Percentiles rank a stretch among this genome's conserved stretches.
These are phyloP conservation scores for Anguilla megastoma DNA, from an alignment of 2,797 vertebrate genomes.

Conservation along the genomic window DNA sequence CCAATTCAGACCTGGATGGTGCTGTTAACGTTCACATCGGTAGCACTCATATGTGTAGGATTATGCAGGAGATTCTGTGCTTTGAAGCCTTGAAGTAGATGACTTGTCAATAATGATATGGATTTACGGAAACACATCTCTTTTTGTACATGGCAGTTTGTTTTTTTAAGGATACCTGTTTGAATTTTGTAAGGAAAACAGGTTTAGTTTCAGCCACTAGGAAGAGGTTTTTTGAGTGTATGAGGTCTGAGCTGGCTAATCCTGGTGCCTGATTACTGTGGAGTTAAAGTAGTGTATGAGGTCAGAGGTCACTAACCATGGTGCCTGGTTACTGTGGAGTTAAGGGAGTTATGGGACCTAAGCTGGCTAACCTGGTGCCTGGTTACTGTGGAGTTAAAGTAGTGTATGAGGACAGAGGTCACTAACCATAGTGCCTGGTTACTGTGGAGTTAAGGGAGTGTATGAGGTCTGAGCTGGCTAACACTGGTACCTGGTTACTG, in stretches of 20 bases:
- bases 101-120: background rate
- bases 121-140: background rate
- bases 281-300: background rate
- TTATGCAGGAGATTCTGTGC: too few species aligned
- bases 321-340: background rate
- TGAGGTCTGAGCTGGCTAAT: background rate
- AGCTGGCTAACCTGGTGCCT: background rate
- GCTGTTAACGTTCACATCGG: too few species aligned
- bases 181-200: background rate
- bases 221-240: background rate
- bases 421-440: background rate
- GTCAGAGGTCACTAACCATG: background rate
- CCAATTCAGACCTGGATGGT: too few species aligned
- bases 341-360: background rate
- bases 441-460: too few species aligned
- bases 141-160: background rate
- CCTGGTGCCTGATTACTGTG: background rate
- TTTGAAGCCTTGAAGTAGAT: background rate
- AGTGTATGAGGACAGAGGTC: background rate
- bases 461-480: too few species aligned
- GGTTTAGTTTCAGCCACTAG: too few species aligned
- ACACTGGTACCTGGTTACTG: too few species aligned
- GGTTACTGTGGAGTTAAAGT: background rate
- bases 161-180: background rate
- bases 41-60: too few species aligned